Evolutionary conservation across 2,113 vertebrate species (phyloP).

Genomic region (Nyctereutes procyonoides): DNA sequence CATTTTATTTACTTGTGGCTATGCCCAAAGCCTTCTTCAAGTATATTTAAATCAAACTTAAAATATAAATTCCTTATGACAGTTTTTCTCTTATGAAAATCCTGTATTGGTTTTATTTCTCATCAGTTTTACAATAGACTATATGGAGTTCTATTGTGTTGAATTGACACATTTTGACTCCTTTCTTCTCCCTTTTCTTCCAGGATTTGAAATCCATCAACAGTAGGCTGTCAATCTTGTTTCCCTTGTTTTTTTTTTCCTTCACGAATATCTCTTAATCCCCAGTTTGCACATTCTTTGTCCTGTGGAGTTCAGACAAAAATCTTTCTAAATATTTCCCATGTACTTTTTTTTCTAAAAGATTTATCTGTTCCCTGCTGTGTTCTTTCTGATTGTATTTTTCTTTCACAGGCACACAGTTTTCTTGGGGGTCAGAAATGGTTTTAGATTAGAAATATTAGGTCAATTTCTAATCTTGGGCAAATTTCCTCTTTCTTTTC

Average conservation of each 20-base stretch:
- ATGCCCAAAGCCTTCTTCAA: not conserved
- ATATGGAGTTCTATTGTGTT: not conserved
- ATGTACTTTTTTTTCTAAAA: not conserved
- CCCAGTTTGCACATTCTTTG: not conserved
- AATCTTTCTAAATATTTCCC: constrained; percentile 60
- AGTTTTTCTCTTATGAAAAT: not conserved
- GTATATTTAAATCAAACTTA: not conserved
- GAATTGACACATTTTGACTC: not conserved
- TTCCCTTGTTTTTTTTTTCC: not conserved
- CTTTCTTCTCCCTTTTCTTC: not conserved
- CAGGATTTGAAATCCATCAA: not conserved
- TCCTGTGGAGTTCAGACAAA: constrained; percentile 13
- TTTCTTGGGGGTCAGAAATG: constrained; percentile 47
- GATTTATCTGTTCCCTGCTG: constrained; percentile 49
- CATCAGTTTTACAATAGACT: not conserved
- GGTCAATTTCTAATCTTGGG: constrained; percentile 21
- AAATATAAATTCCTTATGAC: not conserved
- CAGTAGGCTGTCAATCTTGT: not conserved
- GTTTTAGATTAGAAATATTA: constrained; percentile 35
- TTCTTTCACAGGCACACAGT: constrained; percentile 11
- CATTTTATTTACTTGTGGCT: not conserved
- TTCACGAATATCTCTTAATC: constrained; percentile 24
- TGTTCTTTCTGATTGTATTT: constrained; percentile 22
- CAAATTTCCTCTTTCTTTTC: not conserved
- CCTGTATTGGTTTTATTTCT: not conserved